phyloP scores from a whole-genome alignment of 2,888 invertebrate genomes.

The Brenthis daphne region DNA sequence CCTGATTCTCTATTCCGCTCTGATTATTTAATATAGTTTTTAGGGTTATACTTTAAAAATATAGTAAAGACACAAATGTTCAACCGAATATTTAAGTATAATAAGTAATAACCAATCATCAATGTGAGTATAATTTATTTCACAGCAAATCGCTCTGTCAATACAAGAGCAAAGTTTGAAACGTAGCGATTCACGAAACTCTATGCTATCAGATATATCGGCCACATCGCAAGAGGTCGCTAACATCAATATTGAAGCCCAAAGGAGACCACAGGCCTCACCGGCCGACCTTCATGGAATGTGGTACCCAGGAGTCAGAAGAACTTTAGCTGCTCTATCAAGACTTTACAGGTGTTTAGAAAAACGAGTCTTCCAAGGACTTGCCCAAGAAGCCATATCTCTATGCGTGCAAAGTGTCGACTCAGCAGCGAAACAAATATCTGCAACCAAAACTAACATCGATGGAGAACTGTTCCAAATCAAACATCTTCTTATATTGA shows the following conservation, averaged over 20 bases:
- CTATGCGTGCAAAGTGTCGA: slow-evolving; percentile 95
- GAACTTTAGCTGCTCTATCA: slow-evolving; percentile 96
- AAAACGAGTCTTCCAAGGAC: slow-evolving; percentile 96
- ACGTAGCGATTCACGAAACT: slow-evolving; percentile 86
- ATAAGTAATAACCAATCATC: background rate
- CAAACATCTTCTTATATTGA: slow-evolving; percentile 96
- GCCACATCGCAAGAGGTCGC: slow-evolving; percentile 88
- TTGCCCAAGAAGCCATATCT: slow-evolving; percentile 97
- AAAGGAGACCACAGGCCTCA: slow-evolving; percentile 81
- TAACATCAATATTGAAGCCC: slow-evolving; percentile 78
- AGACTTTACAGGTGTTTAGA: slow-evolving; percentile 93
- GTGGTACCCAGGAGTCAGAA: slow-evolving; percentile 99
- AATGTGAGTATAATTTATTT: slow-evolving; percentile 29
- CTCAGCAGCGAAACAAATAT: slow-evolving; percentile 90
- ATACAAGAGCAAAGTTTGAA: slow-evolving; percentile 82
- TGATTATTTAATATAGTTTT: too few species aligned
- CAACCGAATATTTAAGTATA: too few species aligned
- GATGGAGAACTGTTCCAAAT: slow-evolving; percentile 98
- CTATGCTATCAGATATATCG: slow-evolving; percentile 85
- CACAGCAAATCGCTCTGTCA: slow-evolving; percentile 84
- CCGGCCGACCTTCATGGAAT: slow-evolving; percentile 99
- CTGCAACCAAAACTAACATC: slow-evolving; percentile 88
- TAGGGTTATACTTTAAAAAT: too few species aligned
- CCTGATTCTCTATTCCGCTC: too few species aligned
- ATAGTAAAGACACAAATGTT: too few species aligned